Conservation (phyloP, 2,888 invertebrate species). For the Abrostola triplasia region DNA sequence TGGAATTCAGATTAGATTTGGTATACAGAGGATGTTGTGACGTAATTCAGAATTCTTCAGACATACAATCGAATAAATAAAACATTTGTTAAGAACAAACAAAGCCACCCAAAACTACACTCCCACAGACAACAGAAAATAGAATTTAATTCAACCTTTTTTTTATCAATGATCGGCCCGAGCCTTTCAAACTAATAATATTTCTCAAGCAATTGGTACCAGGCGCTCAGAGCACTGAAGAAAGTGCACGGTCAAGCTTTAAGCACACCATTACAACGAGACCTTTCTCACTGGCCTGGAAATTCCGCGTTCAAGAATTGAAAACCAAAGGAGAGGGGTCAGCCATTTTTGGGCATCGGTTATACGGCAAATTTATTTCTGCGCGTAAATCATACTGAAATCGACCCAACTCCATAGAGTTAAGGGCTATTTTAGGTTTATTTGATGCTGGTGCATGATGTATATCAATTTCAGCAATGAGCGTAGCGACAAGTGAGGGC, state of each 20-base stretch:
- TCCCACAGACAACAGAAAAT: slow-evolving; percentile 38
- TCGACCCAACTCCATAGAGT: slow-evolving; percentile 56
- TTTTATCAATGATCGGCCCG: slow-evolving; percentile 67
- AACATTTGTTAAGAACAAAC: not conserved
- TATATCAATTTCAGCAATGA: slow-evolving; percentile 87
- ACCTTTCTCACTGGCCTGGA: slow-evolving; percentile 49
- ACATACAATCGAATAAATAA: not conserved
- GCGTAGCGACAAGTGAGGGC: slow-evolving; percentile 78
- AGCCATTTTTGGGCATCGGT: slow-evolving; percentile 61
- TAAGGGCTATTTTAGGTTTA: slow-evolving; percentile 50
- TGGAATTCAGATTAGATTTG: no score
- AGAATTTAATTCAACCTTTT: slow-evolving; percentile 59
- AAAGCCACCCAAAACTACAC: not conserved
- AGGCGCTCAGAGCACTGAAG: slow-evolving; percentile 75
- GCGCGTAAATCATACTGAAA: slow-evolving; percentile 44
- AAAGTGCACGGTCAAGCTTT: slow-evolving; percentile 72
- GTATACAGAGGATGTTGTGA: no score
- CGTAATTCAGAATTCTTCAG: no score
- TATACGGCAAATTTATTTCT: slow-evolving; percentile 28
- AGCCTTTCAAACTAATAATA: slow-evolving; percentile 76
- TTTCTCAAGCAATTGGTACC: slow-evolving; percentile 82
- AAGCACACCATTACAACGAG: slow-evolving; percentile 43
- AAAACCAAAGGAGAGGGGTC: slow-evolving; percentile 58
- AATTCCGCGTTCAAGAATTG: slow-evolving; percentile 23
- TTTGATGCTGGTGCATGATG: slow-evolving; percentile 65